phyloP scores from a whole-genome alignment of 1,140 invertebrate species.

The Chionoecetes opilio region DNA sequence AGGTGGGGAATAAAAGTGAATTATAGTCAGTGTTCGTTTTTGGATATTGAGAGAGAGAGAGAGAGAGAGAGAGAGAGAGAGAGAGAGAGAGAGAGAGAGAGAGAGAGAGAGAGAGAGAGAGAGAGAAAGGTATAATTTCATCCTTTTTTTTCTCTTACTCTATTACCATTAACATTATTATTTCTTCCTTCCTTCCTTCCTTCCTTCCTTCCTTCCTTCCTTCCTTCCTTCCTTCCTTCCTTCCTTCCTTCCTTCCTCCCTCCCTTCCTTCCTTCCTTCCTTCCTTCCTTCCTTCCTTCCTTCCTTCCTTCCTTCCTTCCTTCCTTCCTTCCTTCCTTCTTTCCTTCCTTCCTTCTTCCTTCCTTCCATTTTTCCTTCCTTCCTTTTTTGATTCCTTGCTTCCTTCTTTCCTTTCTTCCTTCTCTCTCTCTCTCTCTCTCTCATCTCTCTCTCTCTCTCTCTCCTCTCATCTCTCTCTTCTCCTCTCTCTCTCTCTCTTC shows the following conservation, averaged over 20 bases:
- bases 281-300: not conserved
- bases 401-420: not conserved
- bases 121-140: not conserved
- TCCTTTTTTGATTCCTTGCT: not conserved
- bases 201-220: not conserved
- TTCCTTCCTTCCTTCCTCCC: too few species aligned
- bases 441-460: not conserved
- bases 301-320: not conserved
- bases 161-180: too few species aligned
- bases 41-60: conserved; percentile 10
- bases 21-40: not conserved
- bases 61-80: conserved; percentile 13
- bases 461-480: not conserved
- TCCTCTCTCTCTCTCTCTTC: not conserved
- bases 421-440: not conserved
- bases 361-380: not conserved
- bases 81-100: conserved; percentile 27
- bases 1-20: not conserved
- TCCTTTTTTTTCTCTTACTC: not conserved
- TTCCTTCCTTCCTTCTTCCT: not conserved
- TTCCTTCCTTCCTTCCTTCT: not conserved
- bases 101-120: conserved; percentile 27
- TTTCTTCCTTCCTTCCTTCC: not conserved
- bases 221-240: too few species aligned
- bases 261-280: not conserved